Percentiles rank a stretch among this genome's conserved stretches.
Conservation (phyloP, 2,113 vertebrate genomes). For the Abramis brama region DNA sequence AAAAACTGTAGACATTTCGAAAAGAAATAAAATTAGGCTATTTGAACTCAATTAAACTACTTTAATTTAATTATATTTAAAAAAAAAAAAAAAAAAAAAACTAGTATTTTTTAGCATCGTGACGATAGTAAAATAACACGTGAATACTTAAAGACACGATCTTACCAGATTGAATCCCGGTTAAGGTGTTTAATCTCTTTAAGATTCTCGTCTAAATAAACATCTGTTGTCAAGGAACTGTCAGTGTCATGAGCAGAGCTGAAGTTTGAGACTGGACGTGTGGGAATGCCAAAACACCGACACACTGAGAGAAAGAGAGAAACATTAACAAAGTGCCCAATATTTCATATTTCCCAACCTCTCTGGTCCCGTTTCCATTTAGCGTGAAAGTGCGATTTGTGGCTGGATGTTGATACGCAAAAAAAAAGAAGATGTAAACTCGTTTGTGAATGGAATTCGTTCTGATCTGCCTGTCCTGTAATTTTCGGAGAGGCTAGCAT, state of each 20-base stretch:
- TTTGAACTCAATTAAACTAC: neutral
- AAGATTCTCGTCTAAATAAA: slow-evolving; percentile 87
- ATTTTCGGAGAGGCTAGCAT: too few species aligned
- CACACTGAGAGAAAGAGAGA: slow-evolving; percentile 72
- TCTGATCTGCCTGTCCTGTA: too few species aligned
- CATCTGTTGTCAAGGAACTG: slow-evolving; percentile 84
- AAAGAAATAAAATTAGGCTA: neutral
- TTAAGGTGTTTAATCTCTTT: slow-evolving; percentile 81
- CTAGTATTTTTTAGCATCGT: neutral
- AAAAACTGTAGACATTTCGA: neutral
- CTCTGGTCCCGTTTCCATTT: neutral
- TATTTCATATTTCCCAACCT: neutral
- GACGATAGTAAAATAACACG: neutral
- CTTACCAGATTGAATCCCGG: slow-evolving; percentile 85
- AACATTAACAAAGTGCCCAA: neutral
- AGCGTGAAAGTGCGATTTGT: neutral
- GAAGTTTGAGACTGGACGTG: slow-evolving; percentile 88
- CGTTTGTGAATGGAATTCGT: neutral
- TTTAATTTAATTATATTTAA: neutral
- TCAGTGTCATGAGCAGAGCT: slow-evolving; percentile 90
- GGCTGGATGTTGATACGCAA: neutral
- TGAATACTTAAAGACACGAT: neutral
- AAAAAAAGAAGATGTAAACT: neutral
- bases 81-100: neutral
- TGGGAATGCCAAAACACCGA: slow-evolving; percentile 86